A percentile compares a stretch with the other conserved stretches of the same genome.
Evolutionary conservation across 2,113 vertebrate genomes (phyloP).

Genomic region (Pollimyrus isidori): DNA sequence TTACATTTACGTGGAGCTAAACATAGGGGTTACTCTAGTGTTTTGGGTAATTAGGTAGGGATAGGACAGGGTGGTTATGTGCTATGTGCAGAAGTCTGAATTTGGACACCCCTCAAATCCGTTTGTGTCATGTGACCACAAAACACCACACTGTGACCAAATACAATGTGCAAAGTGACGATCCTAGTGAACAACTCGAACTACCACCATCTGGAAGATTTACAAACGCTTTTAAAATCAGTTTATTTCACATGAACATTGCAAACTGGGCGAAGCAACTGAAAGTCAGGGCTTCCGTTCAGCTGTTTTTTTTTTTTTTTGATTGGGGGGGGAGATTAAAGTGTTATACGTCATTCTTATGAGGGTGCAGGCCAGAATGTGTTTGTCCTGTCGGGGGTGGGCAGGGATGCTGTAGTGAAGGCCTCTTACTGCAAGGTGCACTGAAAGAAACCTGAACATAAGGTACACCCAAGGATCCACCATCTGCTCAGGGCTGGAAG

Average conservation of each 20-base stretch:
- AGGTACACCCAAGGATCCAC: neutral
- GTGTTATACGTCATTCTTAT: neutral
- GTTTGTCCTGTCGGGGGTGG: neutral
- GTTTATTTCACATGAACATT: neutral
- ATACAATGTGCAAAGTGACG: constrained; percentile 12
- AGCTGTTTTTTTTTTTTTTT: neutral
- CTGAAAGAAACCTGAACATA: constrained; percentile 12
- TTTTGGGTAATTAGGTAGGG: neutral
- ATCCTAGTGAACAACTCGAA: neutral
- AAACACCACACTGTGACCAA: neutral
- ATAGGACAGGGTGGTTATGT: neutral
- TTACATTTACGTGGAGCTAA: neutral
- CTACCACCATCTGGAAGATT: neutral
- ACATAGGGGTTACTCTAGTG: neutral
- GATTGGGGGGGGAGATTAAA: neutral
- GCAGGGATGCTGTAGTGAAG: neutral
- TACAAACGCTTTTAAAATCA: neutral
- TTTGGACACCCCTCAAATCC: neutral
- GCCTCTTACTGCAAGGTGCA: neutral
- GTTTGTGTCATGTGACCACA: neutral
- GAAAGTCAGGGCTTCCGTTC: neutral
- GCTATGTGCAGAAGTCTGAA: neutral
- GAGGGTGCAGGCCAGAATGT: neutral
- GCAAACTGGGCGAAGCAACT: neutral
- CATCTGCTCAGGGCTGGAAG: constrained; percentile 10